These are phyloP conservation scores for Cheiracanthium punctorium DNA, from an alignment of 2,888 invertebrate genomes.

Conservation along the genomic window DNA sequence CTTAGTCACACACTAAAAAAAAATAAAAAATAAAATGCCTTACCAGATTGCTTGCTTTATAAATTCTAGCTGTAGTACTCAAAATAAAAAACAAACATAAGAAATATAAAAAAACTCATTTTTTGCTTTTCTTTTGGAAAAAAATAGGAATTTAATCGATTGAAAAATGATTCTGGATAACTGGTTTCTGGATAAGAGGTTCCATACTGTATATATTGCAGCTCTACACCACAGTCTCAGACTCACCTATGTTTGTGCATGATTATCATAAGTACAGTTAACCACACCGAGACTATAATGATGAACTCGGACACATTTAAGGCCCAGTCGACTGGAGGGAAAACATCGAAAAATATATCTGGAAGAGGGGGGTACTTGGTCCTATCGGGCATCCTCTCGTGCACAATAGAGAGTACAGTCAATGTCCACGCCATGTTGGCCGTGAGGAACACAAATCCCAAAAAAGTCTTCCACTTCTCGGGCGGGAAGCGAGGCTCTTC, in stretches of 20 bases:
- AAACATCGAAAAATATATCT: slow-evolving; percentile 87
- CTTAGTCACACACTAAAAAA: too few species aligned
- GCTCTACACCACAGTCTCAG: too few species aligned
- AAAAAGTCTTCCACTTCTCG: slow-evolving; percentile 69
- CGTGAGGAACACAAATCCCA: slow-evolving; percentile 71
- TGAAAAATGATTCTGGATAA: too few species aligned
- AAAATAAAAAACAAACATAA: too few species aligned
- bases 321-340: slow-evolving; percentile 84
- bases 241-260: slow-evolving; percentile 89
- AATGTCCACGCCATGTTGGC: slow-evolving; percentile 71
- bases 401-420: slow-evolving; percentile 79
- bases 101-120: too few species aligned
- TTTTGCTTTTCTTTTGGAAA: too few species aligned
- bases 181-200: too few species aligned
- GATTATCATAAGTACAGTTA: slow-evolving; percentile 85
- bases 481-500: slow-evolving; percentile 69
- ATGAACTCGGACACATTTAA: slow-evolving; percentile 89
- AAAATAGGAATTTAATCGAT: too few species aligned
- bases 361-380: slow-evolving; percentile 85
- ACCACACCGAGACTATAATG: slow-evolving; percentile 87
- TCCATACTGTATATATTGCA: too few species aligned
- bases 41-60: too few species aligned
- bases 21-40: too few species aligned
- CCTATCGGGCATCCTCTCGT: slow-evolving; percentile 90
- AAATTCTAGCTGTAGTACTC: too few species aligned